Evolutionary conservation across 1,140 invertebrate genomes (phyloP).

Genomic region (Chironomus tepperi): DNA sequence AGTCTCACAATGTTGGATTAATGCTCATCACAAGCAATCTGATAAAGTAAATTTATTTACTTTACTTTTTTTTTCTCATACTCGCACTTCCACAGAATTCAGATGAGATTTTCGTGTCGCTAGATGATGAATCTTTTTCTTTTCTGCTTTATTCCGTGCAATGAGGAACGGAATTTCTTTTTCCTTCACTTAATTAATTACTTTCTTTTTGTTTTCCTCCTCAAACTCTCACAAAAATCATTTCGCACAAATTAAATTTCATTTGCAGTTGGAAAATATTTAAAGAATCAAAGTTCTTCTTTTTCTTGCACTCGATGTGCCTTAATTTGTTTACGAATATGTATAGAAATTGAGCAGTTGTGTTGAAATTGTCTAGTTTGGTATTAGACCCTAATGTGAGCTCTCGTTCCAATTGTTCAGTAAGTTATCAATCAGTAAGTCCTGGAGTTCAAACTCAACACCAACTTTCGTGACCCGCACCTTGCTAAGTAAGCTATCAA

Average conservation of each 20-base stretch:
- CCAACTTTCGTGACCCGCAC: too few species aligned
- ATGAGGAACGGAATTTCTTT: neutral
- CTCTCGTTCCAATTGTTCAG: too few species aligned
- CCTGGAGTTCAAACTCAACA: too few species aligned
- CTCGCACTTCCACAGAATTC: neutral
- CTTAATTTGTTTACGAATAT: too few species aligned
- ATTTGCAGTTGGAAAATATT: neutral
- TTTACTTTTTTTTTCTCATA: neutral
- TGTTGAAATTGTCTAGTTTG: too few species aligned
- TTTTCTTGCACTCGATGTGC: neutral
- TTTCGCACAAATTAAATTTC: neutral
- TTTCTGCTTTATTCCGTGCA: neutral
- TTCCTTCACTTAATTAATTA: neutral
- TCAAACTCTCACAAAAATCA: neutral
- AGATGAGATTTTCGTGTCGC: neutral
- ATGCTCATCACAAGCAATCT: conserved; percentile 7
- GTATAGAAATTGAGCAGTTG: too few species aligned
- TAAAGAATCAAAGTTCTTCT: neutral
- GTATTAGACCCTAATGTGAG: too few species aligned
- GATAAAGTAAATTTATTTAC: conserved; percentile 10
- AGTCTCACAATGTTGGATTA: neutral
- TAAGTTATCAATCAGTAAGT: too few species aligned
- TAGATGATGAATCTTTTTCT: neutral
- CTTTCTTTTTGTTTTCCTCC: neutral
- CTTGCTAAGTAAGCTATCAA: too few species aligned